Percentiles rank a stretch among this genome's conserved stretches.
Evolutionary conservation across 2,797 vertebrate genomes (phyloP).

Genomic region (Ceyx erithaca): DNA sequence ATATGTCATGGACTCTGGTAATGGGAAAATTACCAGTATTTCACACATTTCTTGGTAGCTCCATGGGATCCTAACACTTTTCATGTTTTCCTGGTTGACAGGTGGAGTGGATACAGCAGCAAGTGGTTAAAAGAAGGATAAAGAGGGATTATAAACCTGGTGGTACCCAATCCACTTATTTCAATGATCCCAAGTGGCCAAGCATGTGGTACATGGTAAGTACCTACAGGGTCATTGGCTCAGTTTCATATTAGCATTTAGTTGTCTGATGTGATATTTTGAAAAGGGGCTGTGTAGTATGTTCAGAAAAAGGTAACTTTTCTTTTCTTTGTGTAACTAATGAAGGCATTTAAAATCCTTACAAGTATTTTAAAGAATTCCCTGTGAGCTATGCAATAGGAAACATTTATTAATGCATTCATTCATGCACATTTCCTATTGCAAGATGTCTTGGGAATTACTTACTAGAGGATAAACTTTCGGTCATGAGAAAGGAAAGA

Average conservation of each 20-base stretch:
- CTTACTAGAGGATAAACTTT: not conserved
- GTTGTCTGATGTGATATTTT: not conserved
- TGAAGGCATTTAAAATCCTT: not conserved
- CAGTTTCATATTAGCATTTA: not conserved
- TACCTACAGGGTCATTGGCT: conserved; percentile 7
- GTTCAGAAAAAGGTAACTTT: not conserved
- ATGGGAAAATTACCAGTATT: conserved; percentile 1
- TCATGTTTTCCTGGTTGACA: conserved; percentile 73
- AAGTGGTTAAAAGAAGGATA: conserved; percentile 94
- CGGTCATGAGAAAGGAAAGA: not conserved
- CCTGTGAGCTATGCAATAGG: not conserved
- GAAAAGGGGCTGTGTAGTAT: not conserved
- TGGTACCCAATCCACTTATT: conserved; percentile 88
- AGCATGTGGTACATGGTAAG: conserved; percentile 99
- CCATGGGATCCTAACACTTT: conserved; percentile 27
- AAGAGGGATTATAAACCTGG: conserved; percentile 95
- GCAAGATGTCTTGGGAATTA: not conserved
- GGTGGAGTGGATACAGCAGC: conserved; percentile 99
- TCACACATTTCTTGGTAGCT: conserved; percentile 26
- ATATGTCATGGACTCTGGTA: not conserved
- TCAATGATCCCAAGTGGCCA: conserved; percentile 98
- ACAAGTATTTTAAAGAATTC: not conserved
- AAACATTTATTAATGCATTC: conserved; percentile 2
- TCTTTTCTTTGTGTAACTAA: not conserved
- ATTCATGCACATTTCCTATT: not conserved